Percentiles rank a stretch among this genome's conserved stretches.
These are phyloP conservation scores for Aphis gossypii DNA, from an alignment of 1,140 invertebrate genomes.

Conservation along the genomic window DNA sequence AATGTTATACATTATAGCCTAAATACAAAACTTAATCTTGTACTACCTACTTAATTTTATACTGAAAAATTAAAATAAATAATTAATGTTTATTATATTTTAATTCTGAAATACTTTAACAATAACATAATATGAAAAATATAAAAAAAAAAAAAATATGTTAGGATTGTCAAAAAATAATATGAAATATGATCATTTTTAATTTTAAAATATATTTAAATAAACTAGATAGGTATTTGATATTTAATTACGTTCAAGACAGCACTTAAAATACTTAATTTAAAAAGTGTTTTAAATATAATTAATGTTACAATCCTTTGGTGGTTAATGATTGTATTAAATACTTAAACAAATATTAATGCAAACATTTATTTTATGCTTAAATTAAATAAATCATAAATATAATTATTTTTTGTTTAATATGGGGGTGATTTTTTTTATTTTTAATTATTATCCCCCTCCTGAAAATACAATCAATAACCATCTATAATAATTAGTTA, in stretches of 20 bases:
- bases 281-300: conserved; percentile 10
- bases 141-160: background rate
- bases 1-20: too few species aligned
- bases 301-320: conserved; percentile 4
- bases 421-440: background rate
- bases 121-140: background rate
- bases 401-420: background rate
- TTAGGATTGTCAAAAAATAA: background rate
- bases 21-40: background rate
- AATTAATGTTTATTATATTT: too few species aligned
- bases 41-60: background rate
- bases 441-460: background rate
- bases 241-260: background rate
- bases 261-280: background rate
- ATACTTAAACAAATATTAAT: background rate
- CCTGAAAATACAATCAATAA: background rate
- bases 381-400: conserved; percentile 17
- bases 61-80: too few species aligned
- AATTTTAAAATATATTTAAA: background rate
- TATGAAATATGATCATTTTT: background rate
- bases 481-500: background rate
- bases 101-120: background rate
- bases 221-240: background rate
- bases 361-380: background rate
- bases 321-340: background rate